Conservation (phyloP, 53 echinoderm and acorn worm species). For the Astropecten irregularis region DNA sequence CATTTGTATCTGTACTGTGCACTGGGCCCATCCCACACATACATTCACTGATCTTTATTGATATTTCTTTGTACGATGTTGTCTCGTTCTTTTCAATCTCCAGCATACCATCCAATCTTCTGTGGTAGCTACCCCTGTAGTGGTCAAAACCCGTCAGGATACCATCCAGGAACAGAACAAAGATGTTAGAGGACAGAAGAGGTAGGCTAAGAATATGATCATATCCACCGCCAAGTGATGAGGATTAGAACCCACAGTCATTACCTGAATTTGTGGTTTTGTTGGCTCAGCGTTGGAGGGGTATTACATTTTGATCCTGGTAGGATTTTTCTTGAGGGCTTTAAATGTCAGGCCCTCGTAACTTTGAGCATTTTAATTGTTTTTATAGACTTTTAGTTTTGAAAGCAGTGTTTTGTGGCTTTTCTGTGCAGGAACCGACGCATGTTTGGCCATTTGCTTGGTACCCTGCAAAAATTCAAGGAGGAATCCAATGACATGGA, state of each 20-base stretch:
- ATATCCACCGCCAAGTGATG: too few species aligned
- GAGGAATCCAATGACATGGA: constrained; percentile 69
- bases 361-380: too few species aligned
- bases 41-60: too few species aligned
- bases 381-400: too few species aligned
- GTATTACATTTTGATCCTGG: too few species aligned
- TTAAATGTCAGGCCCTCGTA: too few species aligned
- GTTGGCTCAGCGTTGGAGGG: background rate
- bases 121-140: constrained; percentile 88
- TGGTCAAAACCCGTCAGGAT: constrained; percentile 80
- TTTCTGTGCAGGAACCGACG: constrained; percentile 78
- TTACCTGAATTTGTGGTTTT: background rate
- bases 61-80: too few species aligned
- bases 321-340: too few species aligned
- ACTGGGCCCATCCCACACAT: too few species aligned
- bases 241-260: background rate
- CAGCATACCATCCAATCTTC: constrained; percentile 96
- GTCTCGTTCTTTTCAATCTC: background rate
- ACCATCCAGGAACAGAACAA: constrained; percentile 82
- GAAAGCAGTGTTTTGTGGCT: too few species aligned
- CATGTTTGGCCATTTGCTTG: constrained; percentile 98
- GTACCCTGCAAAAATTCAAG: constrained; percentile 96
- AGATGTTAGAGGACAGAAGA: constrained; percentile 72
- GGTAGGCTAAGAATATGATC: too few species aligned
- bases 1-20: too few species aligned